Percentiles rank a stretch among this genome's conserved stretches.
phyloP scores from a whole-genome alignment of 2,113 vertebrate genomes.

The Carassius auratus region DNA sequence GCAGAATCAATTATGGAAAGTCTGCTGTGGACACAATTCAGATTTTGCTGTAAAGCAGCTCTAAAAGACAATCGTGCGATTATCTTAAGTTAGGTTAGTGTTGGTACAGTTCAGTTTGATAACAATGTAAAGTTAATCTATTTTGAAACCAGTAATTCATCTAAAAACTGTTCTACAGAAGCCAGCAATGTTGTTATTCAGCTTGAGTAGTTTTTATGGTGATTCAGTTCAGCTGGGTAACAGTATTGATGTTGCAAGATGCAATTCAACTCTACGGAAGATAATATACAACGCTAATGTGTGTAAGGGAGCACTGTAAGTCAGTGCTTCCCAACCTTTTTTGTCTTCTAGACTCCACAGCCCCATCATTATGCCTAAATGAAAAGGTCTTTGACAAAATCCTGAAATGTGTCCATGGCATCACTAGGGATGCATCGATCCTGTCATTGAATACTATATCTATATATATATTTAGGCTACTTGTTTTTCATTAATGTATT shows the following conservation, averaged over 20 bases:
- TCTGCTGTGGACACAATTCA: not conserved
- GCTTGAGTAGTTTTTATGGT: not conserved
- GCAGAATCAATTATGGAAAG: not conserved
- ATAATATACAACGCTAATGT: not conserved
- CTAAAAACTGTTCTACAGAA: not conserved
- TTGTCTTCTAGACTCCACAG: not conserved
- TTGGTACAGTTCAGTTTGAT: not conserved
- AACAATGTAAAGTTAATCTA: not conserved
- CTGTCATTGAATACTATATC: too few relatives aligned
- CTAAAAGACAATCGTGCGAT: too few relatives aligned
- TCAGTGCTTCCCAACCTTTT: not conserved
- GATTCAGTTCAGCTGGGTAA: not conserved
- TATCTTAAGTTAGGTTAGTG: not conserved
- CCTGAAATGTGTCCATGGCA: not conserved
- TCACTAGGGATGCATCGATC: too few relatives aligned
- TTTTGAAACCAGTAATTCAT: not conserved
- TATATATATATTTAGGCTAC: too few relatives aligned
- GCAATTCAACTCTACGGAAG: not conserved
- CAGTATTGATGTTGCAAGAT: too few relatives aligned
- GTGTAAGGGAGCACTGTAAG: not conserved
- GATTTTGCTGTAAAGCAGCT: too few relatives aligned
- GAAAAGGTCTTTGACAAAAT: not conserved
- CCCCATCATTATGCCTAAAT: not conserved
- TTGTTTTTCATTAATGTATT: too few relatives aligned
- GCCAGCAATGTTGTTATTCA: not conserved